phyloP scores from a whole-genome alignment of 2,888 invertebrate genomes.

The Hylaea fasciaria region DNA sequence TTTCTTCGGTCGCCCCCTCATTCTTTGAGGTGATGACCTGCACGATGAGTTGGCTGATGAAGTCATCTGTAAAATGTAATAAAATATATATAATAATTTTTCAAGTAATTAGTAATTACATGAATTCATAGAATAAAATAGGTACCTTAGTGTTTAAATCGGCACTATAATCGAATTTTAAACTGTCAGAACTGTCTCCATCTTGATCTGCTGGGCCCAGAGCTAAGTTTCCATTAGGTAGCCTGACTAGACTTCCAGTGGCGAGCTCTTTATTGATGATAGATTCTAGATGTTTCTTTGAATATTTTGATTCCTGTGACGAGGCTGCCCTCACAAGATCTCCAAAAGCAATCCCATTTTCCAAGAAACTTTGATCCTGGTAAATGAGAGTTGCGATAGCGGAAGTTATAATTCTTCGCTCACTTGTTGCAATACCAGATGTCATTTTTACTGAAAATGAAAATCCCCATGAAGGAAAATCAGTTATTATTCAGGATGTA shows the following conservation, averaged over 20 bases:
- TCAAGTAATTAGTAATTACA: not conserved
- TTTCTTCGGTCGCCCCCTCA: slow-evolving; percentile 77
- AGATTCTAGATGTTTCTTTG: slow-evolving; percentile 86
- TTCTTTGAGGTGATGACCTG: slow-evolving; percentile 78
- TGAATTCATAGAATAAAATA: too few relatives aligned
- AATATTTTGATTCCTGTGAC: slow-evolving; percentile 87
- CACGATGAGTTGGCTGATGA: slow-evolving; percentile 82
- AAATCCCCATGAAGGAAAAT: not conserved
- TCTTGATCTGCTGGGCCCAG: slow-evolving; percentile 87
- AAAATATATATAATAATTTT: not conserved
- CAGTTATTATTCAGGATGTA: not conserved
- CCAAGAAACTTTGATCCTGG: slow-evolving; percentile 88
- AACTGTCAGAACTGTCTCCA: slow-evolving; percentile 82
- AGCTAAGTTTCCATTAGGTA: slow-evolving; percentile 88
- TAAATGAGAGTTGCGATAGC: slow-evolving; percentile 89
- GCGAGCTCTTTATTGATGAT: slow-evolving; percentile 89
- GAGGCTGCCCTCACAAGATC: slow-evolving; percentile 87
- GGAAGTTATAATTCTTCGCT: slow-evolving; percentile 86
- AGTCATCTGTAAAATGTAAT: slow-evolving; percentile 67
- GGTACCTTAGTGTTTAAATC: slow-evolving; percentile 80
- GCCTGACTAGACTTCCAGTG: slow-evolving; percentile 87
- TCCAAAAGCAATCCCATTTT: slow-evolving; percentile 88
- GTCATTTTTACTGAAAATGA: slow-evolving; percentile 72
- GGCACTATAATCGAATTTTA: slow-evolving; percentile 73
- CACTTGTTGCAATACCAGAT: slow-evolving; percentile 68